Base-by-base conservation (phyloP, 2,888 invertebrate species). In the Pseudococcus viburni region DNA sequence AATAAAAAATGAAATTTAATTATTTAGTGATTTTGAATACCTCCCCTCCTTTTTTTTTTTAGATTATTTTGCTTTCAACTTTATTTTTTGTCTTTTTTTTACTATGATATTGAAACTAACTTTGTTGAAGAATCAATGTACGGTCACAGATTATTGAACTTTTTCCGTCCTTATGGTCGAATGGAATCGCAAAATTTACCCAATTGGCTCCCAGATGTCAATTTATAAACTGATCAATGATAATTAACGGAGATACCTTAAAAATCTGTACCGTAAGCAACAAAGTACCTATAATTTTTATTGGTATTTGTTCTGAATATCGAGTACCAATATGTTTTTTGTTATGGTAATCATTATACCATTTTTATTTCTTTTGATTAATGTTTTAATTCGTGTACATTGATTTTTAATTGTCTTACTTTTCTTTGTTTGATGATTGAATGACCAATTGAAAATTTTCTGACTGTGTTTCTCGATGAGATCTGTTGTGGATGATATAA, bases 241-340 rank as follows among this genome's bases (percentile, higher is more conserved):
- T 12, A 39, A 73, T 26, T 33, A 73, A 73, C 26, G 33, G 15
- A 73, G 12, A 26, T 73, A 73, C 9, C 73, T 33, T 5, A 39
- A 77, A 80, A 33, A 33, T 80, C 46, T 80, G 42, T 80, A 39
- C 77, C 77, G 39, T 77, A 77, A 15, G 39, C n/a, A 80, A 42
- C 42, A 12, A 73, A 73, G 33, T 73, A 73, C 12, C 4, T 68
- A 12, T 68, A 9, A 73, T 33, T 73, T 33, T 12, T 73, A 33
- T 15, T 33, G 73, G 73, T 73, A 73, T 15, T 73, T 73, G 26
- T 73, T 73, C 39, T 33, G 26, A 33, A 33, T 33, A 73, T 17
- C 15, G 8, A 33, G 15, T 73, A 73, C 17, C 12, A 33, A 26
- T 26, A 33, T 33, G 26, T 22, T 33, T 73, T 59, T 59, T 59